Evolutionary conservation across 2,888 invertebrate genomes (phyloP).

Genomic region (Helobdella robusta): DNA sequence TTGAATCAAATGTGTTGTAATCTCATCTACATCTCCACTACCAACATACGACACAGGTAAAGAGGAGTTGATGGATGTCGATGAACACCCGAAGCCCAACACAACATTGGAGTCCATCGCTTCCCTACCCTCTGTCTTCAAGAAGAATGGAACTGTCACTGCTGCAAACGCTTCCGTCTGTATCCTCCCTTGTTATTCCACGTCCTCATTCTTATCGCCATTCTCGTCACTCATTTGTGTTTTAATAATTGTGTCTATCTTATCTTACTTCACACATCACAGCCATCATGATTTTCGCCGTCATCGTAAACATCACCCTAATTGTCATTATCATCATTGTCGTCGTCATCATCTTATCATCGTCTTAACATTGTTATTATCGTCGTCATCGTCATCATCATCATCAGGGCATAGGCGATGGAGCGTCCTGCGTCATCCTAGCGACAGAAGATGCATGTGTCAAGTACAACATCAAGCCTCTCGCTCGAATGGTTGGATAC

Average conservation of each 20-base stretch:
- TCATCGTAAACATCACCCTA: no score
- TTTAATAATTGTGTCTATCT: neutral
- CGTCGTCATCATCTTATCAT: no score
- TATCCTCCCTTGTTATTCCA: slow-evolving; percentile 27
- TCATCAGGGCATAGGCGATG: slow-evolving; percentile 85
- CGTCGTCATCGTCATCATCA: no score
- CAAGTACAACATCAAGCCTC: slow-evolving; percentile 68
- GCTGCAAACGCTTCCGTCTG: slow-evolving; percentile 86
- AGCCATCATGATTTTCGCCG: neutral
- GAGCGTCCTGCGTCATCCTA: slow-evolving; percentile 82
- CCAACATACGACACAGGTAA: slow-evolving; percentile 39
- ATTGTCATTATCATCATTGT: no score
- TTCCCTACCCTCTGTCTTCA: slow-evolving; percentile 80
- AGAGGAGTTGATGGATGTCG: slow-evolving; percentile 64
- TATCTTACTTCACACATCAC: neutral
- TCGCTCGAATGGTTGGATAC: slow-evolving; percentile 83
- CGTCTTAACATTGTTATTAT: no score
- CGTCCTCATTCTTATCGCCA: slow-evolving; percentile 1
- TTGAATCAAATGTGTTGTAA: neutral
- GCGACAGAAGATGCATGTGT: slow-evolving; percentile 83
- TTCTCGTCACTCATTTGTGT: neutral
- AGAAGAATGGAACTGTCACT: slow-evolving; percentile 84
- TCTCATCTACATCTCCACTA: neutral
- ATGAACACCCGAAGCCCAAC: slow-evolving; percentile 76
- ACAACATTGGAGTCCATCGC: slow-evolving; percentile 73